phyloP scores from a whole-genome alignment of 2,113 vertebrate species.

The Trematocara marginatum region DNA sequence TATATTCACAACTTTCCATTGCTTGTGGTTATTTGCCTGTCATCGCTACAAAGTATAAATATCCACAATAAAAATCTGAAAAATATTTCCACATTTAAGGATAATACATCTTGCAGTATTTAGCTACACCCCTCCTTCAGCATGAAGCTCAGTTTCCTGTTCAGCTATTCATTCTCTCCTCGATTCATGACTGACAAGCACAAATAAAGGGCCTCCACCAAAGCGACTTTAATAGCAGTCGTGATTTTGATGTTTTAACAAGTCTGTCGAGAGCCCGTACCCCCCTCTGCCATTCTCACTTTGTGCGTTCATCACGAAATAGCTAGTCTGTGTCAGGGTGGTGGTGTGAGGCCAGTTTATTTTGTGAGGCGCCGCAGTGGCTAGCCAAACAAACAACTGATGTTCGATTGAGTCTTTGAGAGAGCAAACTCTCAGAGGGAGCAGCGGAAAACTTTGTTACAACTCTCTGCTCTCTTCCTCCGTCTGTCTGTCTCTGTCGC shows the following conservation, averaged over 20 bases:
- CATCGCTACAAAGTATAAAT: neutral
- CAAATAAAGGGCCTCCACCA: neutral
- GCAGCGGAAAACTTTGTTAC: slow-evolving; percentile 65
- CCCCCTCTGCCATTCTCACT: slow-evolving; percentile 36
- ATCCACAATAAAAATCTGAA: neutral
- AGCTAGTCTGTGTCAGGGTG: slow-evolving; percentile 51
- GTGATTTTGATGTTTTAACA: slow-evolving; percentile 17
- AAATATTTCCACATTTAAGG: neutral
- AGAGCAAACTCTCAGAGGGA: slow-evolving; percentile 56
- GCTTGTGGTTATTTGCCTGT: neutral
- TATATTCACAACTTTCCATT: neutral
- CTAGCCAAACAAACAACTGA: slow-evolving; percentile 70
- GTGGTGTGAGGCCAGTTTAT: slow-evolving; percentile 46
- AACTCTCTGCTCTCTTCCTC: slow-evolving; percentile 49
- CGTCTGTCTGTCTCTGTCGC: slow-evolving; percentile 43
- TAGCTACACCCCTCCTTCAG: neutral
- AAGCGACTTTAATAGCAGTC: slow-evolving; percentile 4
- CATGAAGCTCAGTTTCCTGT: neutral
- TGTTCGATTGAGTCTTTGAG: slow-evolving; percentile 59
- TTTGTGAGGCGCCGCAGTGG: slow-evolving; percentile 67
- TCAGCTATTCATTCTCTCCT: neutral
- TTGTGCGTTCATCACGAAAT: slow-evolving; percentile 54
- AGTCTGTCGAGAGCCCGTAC: slow-evolving; percentile 41
- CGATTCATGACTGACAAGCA: neutral
- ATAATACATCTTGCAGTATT: neutral